These are phyloP conservation scores for Florisuga fusca DNA, from an alignment of 2,797 vertebrate genomes.

Conservation along the genomic window DNA sequence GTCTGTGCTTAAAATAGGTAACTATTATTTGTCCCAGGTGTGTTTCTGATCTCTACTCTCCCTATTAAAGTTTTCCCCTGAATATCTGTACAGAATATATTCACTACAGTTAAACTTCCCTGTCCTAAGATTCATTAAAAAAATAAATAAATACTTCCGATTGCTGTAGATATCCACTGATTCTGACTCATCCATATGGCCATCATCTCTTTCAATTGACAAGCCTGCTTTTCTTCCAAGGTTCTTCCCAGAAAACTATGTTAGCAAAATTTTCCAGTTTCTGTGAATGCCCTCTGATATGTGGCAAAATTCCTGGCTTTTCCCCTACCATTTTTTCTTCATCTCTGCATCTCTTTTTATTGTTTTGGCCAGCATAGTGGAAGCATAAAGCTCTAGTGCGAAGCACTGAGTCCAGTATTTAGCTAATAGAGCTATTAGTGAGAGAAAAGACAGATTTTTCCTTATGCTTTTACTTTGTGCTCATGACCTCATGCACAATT, in stretches of 20 bases:
- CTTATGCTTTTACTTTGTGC: background rate
- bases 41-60: background rate
- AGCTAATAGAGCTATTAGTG: background rate
- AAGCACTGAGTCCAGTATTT: background rate
- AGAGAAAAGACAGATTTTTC: background rate
- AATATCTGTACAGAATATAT: background rate
- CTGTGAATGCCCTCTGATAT: background rate
- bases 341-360: background rate
- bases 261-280: background rate
- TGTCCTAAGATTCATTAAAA: background rate
- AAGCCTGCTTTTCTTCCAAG: background rate
- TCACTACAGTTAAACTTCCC: background rate
- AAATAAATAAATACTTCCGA: accelerated
- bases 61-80: background rate
- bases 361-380: background rate
- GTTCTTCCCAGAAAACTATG: background rate
- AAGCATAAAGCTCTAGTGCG: background rate
- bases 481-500: background rate
- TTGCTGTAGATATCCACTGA: background rate
- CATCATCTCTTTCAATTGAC: background rate
- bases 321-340: accelerated
- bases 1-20: background rate
- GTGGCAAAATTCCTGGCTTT: background rate
- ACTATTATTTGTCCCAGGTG: background rate
- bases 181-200: background rate